Conservation (phyloP, 2,797 vertebrate species). For the Gephyroberyx darwinii region DNA sequence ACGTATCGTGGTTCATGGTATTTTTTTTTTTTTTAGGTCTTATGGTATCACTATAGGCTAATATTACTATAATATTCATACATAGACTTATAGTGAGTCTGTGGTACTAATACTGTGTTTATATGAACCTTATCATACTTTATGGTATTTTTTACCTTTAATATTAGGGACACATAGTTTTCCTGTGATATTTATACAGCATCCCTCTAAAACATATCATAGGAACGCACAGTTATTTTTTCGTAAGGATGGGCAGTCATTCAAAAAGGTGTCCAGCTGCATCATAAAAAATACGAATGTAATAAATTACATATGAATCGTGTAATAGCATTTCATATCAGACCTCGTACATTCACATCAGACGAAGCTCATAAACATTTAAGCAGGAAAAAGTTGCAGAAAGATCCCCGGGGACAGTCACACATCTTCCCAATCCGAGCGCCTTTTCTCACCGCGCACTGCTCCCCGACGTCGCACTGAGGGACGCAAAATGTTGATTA, state of each 20-base stretch:
- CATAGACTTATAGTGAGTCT: background rate
- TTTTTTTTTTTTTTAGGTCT: background rate
- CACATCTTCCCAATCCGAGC: slow-evolving; percentile 84
- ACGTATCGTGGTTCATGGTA: too few species aligned
- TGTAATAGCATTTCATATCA: slow-evolving; percentile 12
- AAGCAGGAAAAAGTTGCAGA: slow-evolving; percentile 82
- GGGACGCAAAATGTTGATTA: background rate
- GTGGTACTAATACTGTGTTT: slow-evolving; percentile 43
- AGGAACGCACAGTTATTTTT: slow-evolving; percentile 36
- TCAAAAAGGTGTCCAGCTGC: slow-evolving; percentile 42
- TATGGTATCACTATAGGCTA: background rate
- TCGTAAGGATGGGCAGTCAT: slow-evolving; percentile 31
- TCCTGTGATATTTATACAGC: slow-evolving; percentile 8
- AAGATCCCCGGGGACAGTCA: slow-evolving; percentile 76
- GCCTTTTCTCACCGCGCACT: slow-evolving; percentile 83
- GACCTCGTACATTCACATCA: slow-evolving; percentile 31
- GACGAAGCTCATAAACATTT: slow-evolving; percentile 78
- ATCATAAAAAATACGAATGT: slow-evolving; percentile 54
- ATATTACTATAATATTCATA: slow-evolving; percentile 37
- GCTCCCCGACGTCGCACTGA: slow-evolving; percentile 81
- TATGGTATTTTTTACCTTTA: background rate
- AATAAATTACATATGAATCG: slow-evolving; percentile 57
- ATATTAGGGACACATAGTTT: slow-evolving; percentile 10
- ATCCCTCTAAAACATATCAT: slow-evolving; percentile 27
- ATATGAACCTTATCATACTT: slow-evolving; percentile 18